Base-by-base conservation (phyloP, 1,140 invertebrate species). In the Drosophila sechellia region DNA sequence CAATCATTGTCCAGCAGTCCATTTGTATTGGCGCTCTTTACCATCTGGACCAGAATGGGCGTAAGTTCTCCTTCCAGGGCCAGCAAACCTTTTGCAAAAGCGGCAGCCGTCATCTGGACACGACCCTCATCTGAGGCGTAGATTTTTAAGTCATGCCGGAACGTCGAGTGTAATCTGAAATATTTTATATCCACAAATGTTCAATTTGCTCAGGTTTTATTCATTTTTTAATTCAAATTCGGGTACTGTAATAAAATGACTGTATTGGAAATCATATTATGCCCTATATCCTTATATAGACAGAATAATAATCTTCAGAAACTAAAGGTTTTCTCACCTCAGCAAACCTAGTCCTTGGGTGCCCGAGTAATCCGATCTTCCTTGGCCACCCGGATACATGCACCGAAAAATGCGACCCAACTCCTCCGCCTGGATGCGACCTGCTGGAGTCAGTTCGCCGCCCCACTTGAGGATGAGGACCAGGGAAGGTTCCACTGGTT, bases 1-100 rank as follows among this genome's bases (percentile, higher is more conserved):
- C 98, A 98, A 92, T 99, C 98, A 91, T 99, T 99, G 92, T 99
- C 99, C 27, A 99, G 92, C 11, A 99, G 92, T 4, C 99, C 98
- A 93, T 99, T 99, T 0, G 98, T 99, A 90, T 99, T 99, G 1
- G 98, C 98, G 84, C 97, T 98, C 92, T 99, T 99, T 1, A 99
- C 99, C 99, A 99, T 99, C 93, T 99, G 99, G 12, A 99, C 98
- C 13, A 99, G 93, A 92, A 99, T 99, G 0, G 99, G 99, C 0
- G 99, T 99, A 3, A 99, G 93, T 93, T 99, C 98, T 10, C 99
- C 99, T 93, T 99, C 99, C 37, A 99, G 92, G 0, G 99, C 99
- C 0, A 99, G 93, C 22, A 99, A 93, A 11, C 99, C 98, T 93
- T 99, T 99, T 2, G 99, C 98, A 93, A 99, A 99, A 11, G 99